These are phyloP conservation scores for Gadopsis bispinosus DNA, from an alignment of 2,797 vertebrate species.

Conservation along the genomic window DNA sequence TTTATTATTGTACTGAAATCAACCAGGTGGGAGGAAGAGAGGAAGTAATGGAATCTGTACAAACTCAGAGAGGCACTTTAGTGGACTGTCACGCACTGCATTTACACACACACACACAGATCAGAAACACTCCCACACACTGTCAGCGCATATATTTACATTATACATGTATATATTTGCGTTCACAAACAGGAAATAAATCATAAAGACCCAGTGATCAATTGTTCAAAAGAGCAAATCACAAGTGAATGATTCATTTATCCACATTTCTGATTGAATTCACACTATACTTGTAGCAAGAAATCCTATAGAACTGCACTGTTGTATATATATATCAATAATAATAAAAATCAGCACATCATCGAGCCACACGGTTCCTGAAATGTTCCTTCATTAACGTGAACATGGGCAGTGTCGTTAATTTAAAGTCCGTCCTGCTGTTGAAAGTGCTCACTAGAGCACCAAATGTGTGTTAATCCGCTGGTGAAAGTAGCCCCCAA, in stretches of 20 bases:
- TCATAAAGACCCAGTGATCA: too few relatives aligned
- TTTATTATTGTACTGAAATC: conserved; percentile 55
- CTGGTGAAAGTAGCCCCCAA: conserved; percentile 5
- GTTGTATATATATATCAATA: too few relatives aligned
- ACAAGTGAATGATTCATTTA: neutral
- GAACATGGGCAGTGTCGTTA: too few relatives aligned
- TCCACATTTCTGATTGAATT: neutral
- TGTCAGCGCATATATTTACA: neutral
- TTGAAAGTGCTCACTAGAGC: neutral
- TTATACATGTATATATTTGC: neutral
- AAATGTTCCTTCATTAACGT: neutral
- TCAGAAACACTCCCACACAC: conserved; percentile 28
- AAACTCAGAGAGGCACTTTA: conserved; percentile 32
- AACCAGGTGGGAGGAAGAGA: conserved; percentile 55
- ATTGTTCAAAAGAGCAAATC: too few relatives aligned
- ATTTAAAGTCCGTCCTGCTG: neutral
- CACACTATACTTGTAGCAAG: neutral
- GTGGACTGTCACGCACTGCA: neutral
- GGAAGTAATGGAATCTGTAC: conserved; percentile 37
- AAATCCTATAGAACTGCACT: neutral
- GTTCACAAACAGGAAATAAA: too few relatives aligned
- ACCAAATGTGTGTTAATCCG: neutral
- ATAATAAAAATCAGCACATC: neutral
- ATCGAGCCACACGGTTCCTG: neutral
- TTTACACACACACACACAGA: neutral